These are phyloP conservation scores for Zeuzera pyrina DNA, from an alignment of 2,888 invertebrate species.

Conservation along the genomic window DNA sequence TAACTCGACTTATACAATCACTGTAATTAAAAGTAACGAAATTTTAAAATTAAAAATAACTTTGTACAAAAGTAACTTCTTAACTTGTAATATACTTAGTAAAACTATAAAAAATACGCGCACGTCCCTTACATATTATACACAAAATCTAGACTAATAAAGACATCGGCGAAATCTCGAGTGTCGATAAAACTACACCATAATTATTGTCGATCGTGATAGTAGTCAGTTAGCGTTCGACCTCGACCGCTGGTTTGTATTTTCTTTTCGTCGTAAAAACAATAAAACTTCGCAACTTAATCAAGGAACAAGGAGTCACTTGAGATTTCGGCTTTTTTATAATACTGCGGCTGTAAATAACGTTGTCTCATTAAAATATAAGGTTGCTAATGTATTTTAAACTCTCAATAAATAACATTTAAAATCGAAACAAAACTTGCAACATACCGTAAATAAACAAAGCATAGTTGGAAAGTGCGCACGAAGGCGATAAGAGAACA, in stretches of 20 bases:
- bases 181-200: constrained; percentile 43
- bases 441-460: not conserved
- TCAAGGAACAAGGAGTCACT: constrained; percentile 36
- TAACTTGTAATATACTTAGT: no score
- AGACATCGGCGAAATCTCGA: constrained; percentile 51
- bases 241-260: constrained; percentile 21
- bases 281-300: constrained; percentile 36
- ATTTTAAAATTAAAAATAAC: no score
- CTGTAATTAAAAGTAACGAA: no score
- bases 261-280: constrained; percentile 24
- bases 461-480: not conserved
- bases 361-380: constrained; percentile 43
- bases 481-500: constrained; percentile 41
- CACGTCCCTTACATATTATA: constrained; percentile 1
- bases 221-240: constrained; percentile 20
- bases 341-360: no score
- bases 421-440: no score
- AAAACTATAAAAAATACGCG: no score
- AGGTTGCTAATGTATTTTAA: constrained; percentile 23
- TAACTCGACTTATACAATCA: no score
- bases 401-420: constrained; percentile 20
- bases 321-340: constrained; percentile 15
- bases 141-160: constrained; percentile 39
- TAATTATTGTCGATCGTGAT: constrained; percentile 41
- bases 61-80: no score